Base-by-base conservation (phyloP, 2,797 vertebrate genomes). In the Trichosurus vulpecula region DNA sequence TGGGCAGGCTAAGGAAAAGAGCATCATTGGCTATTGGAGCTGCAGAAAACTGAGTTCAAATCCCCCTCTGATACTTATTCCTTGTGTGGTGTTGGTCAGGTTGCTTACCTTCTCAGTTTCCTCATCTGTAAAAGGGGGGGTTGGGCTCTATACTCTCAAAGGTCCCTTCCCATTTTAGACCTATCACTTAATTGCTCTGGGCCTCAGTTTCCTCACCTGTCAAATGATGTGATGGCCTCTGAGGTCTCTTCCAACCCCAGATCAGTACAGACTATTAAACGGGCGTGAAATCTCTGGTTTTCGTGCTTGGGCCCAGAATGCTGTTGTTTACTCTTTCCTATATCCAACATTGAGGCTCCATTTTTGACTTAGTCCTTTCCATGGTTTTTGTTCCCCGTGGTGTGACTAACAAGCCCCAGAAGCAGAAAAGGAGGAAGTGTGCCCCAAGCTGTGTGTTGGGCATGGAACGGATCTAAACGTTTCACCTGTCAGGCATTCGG, bases 371-470 rank as follows among this genome's bases (percentile, higher is more conserved):
- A 97, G 97, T 98, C 97, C 97, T 98, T 97, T 97, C 98, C 98
- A 98, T 98, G 97, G 52, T 98, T 98, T 98, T 97, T 98, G 98
- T 98, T 98, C 98, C 98, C 98, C 98, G 98, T 97, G 98, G 98
- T 98, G 97, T 98, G 98, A 98, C 98, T 98, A 98, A 98, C 98
- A 98, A 98, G 97, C 98, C 98, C 98, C 98, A 98, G 98, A 98
- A 97, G 98, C 98, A 98, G 98, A 98, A 98, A 98, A 98, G 98
- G 97, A 98, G 98, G 97, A 98, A 98, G 98, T 97, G 98, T 98
- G 97, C 97, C 98, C 98, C 98, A 98, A 98, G 98, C 97, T 97
- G 97, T 98, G 98, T 97, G 97, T 98, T 98, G 98, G 98, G 98
- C 98, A 97, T 98, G 98, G 97, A 98, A 98, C 97, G 94, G 97